These are phyloP conservation scores for Amphipyra tragopoginis DNA, from an alignment of 2,888 invertebrate species.

Conservation along the genomic window DNA sequence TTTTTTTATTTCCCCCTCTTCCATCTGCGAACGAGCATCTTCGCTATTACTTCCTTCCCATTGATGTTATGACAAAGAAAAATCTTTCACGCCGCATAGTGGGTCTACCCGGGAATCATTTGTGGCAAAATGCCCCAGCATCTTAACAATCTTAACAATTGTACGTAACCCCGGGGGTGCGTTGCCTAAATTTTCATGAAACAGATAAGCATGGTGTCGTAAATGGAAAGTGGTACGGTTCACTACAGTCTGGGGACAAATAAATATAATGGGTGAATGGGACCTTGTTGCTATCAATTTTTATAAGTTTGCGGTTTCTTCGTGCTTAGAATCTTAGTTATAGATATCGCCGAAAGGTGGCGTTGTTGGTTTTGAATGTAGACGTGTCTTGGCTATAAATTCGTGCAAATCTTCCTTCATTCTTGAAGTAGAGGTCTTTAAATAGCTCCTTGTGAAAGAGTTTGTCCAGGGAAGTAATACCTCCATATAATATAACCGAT, in stretches of 20 bases:
- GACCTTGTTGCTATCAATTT: slow-evolving; percentile 42
- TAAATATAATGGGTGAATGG: slow-evolving; percentile 68
- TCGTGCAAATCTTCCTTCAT: no score
- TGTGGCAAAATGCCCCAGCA: slow-evolving; percentile 45
- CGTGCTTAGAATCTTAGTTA: slow-evolving; percentile 41
- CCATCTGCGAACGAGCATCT: slow-evolving; percentile 45
- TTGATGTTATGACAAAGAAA: slow-evolving; percentile 48
- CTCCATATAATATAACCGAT: no score
- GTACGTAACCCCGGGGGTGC: slow-evolving; percentile 28
- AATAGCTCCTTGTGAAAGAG: no score
- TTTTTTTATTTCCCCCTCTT: slow-evolving; percentile 43
- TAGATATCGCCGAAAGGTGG: slow-evolving; percentile 16
- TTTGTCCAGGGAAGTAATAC: no score
- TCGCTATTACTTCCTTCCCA: slow-evolving; percentile 49
- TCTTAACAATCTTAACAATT: slow-evolving; percentile 37
- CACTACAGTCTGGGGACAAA: slow-evolving; percentile 70
- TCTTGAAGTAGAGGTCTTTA: no score
- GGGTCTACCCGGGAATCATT: slow-evolving; percentile 32
- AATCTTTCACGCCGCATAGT: slow-evolving; percentile 32
- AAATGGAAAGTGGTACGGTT: slow-evolving; percentile 62
- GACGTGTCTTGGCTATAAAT: not conserved
- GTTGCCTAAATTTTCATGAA: slow-evolving; percentile 52
- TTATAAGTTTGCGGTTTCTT: slow-evolving; percentile 20
- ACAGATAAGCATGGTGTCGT: slow-evolving; percentile 65
- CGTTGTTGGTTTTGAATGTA: not conserved